These are phyloP conservation scores for Blennius ocellaris DNA, from an alignment of 2,113 vertebrate species.

Conservation along the genomic window DNA sequence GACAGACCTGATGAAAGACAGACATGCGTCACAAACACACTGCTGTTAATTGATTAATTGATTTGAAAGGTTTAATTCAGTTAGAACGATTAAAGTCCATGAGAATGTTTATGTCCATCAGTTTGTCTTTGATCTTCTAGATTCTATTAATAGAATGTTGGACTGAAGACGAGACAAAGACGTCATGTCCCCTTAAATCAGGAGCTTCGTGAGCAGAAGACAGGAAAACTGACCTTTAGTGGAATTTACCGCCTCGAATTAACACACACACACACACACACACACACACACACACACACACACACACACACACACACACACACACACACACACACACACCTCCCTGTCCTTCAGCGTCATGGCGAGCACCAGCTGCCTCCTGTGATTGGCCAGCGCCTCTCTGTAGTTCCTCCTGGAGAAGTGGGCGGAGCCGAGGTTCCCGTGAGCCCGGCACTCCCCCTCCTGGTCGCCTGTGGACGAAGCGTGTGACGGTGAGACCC, in stretches of 20 bases:
- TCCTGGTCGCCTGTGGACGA: conserved; percentile 92
- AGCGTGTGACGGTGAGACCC: not conserved
- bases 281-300: no score
- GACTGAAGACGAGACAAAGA: not conserved
- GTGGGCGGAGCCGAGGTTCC: conserved; percentile 96
- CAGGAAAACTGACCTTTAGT: conserved; percentile 50
- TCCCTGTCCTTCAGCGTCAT: conserved; percentile 98
- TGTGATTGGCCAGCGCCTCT: conserved; percentile 91
- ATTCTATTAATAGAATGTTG: no score
- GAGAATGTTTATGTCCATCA: no score
- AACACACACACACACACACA: not conserved
- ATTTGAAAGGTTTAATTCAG: no score
- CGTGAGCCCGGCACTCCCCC: conserved; percentile 95
- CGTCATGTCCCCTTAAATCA: conserved; percentile 5
- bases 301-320: no score
- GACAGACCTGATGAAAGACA: no score
- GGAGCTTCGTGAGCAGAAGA: conserved; percentile 38
- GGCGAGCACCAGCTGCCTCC: conserved; percentile 94
- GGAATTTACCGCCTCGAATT: conserved; percentile 49
- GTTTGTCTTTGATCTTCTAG: no score
- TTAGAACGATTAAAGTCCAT: no score
- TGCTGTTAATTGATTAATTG: no score
- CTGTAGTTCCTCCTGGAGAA: conserved; percentile 97
- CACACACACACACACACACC: conserved; percentile 69
- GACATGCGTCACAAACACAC: no score